These are phyloP conservation scores for Thripadectes ignobilis DNA, from an alignment of 2,797 vertebrate genomes.

Conservation along the genomic window DNA sequence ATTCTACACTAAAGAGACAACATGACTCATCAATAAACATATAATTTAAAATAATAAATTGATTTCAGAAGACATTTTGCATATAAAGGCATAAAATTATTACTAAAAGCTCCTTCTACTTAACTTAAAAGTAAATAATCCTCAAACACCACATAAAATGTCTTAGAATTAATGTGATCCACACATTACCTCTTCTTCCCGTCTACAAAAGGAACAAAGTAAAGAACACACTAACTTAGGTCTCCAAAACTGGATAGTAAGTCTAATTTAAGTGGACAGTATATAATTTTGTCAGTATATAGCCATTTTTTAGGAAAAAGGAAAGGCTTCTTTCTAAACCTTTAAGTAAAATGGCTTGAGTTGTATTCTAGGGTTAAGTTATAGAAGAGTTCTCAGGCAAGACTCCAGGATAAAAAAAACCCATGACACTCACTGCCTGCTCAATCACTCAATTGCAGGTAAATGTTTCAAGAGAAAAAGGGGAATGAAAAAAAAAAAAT, in stretches of 20 bases:
- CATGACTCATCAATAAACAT: background rate
- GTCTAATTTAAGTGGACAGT: fast-evolving
- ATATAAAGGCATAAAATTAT: background rate
- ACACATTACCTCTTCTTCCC: background rate
- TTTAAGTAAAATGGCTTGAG: background rate
- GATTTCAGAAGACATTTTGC: fast-evolving
- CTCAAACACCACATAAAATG: fast-evolving
- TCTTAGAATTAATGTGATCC: background rate
- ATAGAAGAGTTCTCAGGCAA: fast-evolving
- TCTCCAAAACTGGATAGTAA: fast-evolving
- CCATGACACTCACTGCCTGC: background rate
- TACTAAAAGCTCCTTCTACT: background rate
- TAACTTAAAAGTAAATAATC: background rate
- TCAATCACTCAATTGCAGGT: background rate
- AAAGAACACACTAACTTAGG: background rate
- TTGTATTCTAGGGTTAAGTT: background rate
- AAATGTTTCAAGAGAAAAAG: background rate
- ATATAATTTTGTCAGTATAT: background rate
- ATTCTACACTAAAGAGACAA: background rate
- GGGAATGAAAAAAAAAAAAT: too few species aligned
- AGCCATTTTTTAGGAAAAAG: background rate
- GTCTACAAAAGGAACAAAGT: background rate
- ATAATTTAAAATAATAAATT: background rate
- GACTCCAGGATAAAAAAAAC: background rate
- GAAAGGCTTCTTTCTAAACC: background rate